Evolutionary conservation across 2,888 invertebrate species (phyloP).

Genomic region (Agrilus biguttatus): DNA sequence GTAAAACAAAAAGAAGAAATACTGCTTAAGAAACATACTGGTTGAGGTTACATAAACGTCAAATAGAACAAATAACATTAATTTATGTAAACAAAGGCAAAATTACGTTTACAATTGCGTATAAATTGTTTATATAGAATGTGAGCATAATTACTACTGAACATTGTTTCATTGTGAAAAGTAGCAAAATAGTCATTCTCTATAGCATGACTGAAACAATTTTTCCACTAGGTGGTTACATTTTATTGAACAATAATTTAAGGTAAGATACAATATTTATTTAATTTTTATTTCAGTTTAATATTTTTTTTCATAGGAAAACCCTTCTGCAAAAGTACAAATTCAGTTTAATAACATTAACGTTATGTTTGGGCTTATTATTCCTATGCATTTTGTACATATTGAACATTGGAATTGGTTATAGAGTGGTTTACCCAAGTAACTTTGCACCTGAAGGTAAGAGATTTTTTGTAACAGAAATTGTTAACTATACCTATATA

Average conservation of each 20-base stretch:
- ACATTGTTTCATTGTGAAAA: too few species aligned
- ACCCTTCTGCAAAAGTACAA: neutral
- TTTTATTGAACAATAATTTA: slow-evolving; percentile 11
- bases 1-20: too few species aligned
- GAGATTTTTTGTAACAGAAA: too few species aligned
- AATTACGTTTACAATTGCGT: too few species aligned
- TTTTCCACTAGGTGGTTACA: slow-evolving; percentile 12
- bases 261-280: slow-evolving; percentile 6
- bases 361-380: slow-evolving; percentile 4
- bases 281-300: neutral
- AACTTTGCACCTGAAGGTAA: neutral
- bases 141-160: too few species aligned
- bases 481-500: too few species aligned
- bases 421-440: slow-evolving; percentile 3
- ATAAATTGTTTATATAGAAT: too few species aligned
- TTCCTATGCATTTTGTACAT: slow-evolving; percentile 1
- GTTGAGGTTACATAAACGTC: too few species aligned
- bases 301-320: slow-evolving; percentile 1
- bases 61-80: too few species aligned
- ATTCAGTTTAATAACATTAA: neutral
- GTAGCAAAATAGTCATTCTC: too few species aligned
- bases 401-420: slow-evolving; percentile 5
- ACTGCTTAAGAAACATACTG: too few species aligned
- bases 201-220: slow-evolving; percentile 9
- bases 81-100: too few species aligned